These are phyloP conservation scores for Cirrhinus mrigala DNA, from an alignment of 2,797 vertebrate genomes.

Conservation along the genomic window DNA sequence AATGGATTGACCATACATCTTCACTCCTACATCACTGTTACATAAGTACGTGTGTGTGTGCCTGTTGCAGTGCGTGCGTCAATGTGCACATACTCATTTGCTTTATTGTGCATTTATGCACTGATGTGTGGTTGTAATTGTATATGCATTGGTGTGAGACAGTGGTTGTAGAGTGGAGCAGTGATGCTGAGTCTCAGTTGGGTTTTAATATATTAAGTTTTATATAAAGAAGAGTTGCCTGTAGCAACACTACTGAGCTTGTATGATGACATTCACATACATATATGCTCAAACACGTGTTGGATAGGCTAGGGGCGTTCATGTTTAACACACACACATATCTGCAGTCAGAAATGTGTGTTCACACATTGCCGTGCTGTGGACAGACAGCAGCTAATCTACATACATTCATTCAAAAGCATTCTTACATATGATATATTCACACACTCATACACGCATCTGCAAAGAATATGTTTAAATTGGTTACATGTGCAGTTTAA, in stretches of 20 bases:
- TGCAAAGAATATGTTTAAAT: background rate
- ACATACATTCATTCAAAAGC: conserved; percentile 2
- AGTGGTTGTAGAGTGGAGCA: background rate
- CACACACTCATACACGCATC: background rate
- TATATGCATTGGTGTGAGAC: background rate
- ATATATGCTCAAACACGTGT: conserved; percentile 20
- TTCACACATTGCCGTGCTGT: conserved; percentile 53
- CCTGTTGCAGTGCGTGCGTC: background rate
- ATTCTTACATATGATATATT: background rate
- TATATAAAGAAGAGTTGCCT: background rate
- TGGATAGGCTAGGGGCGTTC: background rate
- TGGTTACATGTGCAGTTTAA: background rate
- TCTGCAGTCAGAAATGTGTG: conserved; percentile 13
- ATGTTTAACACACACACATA: conserved; percentile 22
- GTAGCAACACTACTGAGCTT: background rate
- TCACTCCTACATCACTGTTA: conserved; percentile 35
- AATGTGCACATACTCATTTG: background rate
- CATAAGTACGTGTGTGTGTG: conserved; percentile 10
- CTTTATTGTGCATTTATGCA: conserved; percentile 11
- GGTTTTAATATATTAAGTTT: conserved; percentile 3
- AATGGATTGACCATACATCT: conserved; percentile 7
- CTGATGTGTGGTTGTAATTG: background rate
- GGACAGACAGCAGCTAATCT: background rate
- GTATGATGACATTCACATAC: background rate
- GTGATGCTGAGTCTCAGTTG: background rate